Conservation (phyloP, 2,888 invertebrate species). For the Aporophyla lueneburgensis region DNA sequence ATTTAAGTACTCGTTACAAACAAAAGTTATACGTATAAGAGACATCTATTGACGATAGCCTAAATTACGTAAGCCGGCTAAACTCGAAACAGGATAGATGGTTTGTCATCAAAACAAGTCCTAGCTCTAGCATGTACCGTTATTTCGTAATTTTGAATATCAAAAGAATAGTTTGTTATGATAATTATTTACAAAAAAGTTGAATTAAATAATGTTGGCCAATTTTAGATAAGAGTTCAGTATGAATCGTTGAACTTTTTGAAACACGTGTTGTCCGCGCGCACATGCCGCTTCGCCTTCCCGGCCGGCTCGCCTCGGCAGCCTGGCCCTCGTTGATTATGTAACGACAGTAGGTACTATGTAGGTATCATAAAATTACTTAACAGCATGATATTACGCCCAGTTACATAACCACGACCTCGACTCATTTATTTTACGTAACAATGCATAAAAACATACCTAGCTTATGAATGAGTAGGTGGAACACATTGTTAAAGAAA, state of each 20-base stretch:
- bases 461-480: conserved; percentile 26
- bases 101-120: conserved; percentile 12
- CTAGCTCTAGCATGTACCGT: conserved; percentile 1
- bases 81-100: conserved; percentile 11
- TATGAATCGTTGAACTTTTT: conserved; percentile 12
- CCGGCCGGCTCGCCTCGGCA: conserved; percentile 57
- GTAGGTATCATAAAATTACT: conserved; percentile 67
- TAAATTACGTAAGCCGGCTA: conserved; percentile 25
- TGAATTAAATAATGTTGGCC: neutral
- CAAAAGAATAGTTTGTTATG: neutral
- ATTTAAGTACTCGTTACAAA: neutral
- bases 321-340: conserved; percentile 64
- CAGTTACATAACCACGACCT: conserved; percentile 66
- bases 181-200: neutral
- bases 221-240: neutral
- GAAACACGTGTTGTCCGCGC: conserved; percentile 59
- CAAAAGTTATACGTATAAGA: conserved; percentile 31
- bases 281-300: conserved; percentile 47
- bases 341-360: conserved; percentile 62
- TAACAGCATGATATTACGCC: conserved; percentile 64
- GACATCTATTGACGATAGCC: conserved; percentile 51
- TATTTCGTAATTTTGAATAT: conserved; percentile 18
- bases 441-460: conserved; percentile 51
- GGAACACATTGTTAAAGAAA: conserved; percentile 46
- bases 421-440: conserved; percentile 64